Evolutionary conservation across 2,797 vertebrate genomes (phyloP).

Genomic region (Eulemur rubriventer): DNA sequence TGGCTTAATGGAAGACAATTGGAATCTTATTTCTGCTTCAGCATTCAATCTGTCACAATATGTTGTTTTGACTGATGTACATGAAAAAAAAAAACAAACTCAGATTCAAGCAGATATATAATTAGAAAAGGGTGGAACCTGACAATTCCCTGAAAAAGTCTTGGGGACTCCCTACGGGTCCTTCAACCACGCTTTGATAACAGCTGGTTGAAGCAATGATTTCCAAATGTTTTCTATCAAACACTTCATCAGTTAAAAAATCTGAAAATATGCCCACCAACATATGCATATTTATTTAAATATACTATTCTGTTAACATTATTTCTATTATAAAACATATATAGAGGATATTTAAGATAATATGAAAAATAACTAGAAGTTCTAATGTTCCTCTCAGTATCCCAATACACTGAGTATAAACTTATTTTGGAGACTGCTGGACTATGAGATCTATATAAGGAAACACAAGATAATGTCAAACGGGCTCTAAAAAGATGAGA

Average conservation of each 20-base stretch:
- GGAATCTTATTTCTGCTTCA: not conserved
- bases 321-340: slow-evolving; percentile 17
- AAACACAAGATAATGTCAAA: slow-evolving; percentile 30
- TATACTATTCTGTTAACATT: not conserved
- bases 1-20: not conserved
- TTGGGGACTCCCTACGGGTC: not conserved
- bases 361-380: not conserved
- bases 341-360: not conserved
- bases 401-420: not conserved
- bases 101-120: not conserved
- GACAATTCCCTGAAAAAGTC: not conserved
- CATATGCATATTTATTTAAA: slow-evolving; percentile 5
- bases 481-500: not conserved
- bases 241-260: not conserved
- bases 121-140: not conserved
- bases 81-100: not conserved
- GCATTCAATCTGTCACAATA: not conserved
- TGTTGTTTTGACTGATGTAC: not conserved
- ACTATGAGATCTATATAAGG: not conserved
- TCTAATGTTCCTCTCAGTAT: not conserved
- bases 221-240: not conserved
- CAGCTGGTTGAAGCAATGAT: not conserved
- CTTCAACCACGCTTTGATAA: not conserved
- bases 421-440: not conserved
- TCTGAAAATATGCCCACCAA: not conserved